Conservation (phyloP, 2,888 invertebrate species). For the Clitarchus hookeri region DNA sequence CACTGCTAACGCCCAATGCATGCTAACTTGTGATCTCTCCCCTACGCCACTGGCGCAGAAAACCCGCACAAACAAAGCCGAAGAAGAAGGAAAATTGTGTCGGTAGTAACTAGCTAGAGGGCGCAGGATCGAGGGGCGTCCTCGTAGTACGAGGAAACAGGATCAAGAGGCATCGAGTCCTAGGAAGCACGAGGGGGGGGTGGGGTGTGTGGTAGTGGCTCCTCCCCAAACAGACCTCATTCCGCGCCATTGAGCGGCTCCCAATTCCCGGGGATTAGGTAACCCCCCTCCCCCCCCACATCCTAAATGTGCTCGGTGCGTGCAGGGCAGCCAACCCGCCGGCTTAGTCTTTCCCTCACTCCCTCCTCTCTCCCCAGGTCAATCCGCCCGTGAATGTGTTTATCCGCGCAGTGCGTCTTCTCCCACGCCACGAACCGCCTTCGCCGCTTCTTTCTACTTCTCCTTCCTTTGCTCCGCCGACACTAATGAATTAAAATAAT, state of each 20-base stretch:
- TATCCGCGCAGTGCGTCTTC: slow-evolving; percentile 5
- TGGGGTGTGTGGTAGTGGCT: too few relatives aligned
- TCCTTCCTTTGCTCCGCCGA: not conserved
- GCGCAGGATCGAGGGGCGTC: too few relatives aligned
- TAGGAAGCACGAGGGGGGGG: too few relatives aligned
- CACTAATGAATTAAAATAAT: not conserved
- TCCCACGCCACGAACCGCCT: not conserved
- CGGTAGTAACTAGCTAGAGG: too few relatives aligned
- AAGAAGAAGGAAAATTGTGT: too few relatives aligned
- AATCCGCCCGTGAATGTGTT: slow-evolving; percentile 3
- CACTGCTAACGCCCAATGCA: too few relatives aligned
- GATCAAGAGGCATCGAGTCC: not conserved
- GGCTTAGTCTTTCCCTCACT: not conserved
- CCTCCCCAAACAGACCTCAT: slow-evolving; percentile 7
- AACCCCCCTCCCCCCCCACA: not conserved
- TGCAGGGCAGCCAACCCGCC: not conserved
- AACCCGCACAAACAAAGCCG: too few relatives aligned
- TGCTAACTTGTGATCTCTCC: too few relatives aligned
- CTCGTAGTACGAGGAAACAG: not conserved
- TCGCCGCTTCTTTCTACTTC: not conserved
- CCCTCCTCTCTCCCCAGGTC: not conserved
- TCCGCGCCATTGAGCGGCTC: slow-evolving; percentile 14
- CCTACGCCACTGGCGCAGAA: too few relatives aligned
- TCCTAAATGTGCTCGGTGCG: not conserved
- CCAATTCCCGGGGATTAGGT: not conserved